These are phyloP conservation scores for Onthophagus taurus DNA, from an alignment of 1,140 invertebrate species.

Conservation along the genomic window DNA sequence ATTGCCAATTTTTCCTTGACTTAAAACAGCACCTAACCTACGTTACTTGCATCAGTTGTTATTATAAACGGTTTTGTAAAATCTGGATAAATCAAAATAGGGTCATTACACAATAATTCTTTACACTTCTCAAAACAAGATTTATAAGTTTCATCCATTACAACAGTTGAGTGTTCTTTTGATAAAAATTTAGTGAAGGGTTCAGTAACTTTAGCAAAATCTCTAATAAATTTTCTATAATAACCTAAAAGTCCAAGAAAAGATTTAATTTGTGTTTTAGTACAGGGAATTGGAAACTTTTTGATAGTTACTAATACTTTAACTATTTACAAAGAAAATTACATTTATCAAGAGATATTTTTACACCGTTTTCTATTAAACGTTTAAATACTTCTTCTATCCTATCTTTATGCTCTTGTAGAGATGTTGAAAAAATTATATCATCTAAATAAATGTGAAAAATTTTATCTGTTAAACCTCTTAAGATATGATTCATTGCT, in stretches of 20 bases:
- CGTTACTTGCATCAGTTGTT: conserved; percentile 29
- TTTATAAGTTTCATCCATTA: background rate
- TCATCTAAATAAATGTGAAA: background rate
- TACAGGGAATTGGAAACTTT: background rate
- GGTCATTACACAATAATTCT: conserved; percentile 15
- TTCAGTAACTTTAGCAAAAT: background rate
- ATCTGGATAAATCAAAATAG: conserved; percentile 17
- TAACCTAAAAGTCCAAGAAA: background rate
- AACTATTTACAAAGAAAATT: background rate
- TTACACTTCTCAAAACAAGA: conserved; percentile 11
- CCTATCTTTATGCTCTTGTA: background rate
- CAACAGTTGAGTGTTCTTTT: background rate
- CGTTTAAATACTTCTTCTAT: background rate
- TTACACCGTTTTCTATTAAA: background rate
- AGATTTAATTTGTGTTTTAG: background rate
- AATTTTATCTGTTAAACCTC: background rate
- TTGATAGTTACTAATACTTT: background rate
- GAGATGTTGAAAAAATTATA: conserved; percentile 3
- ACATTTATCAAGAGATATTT: conserved; percentile 3
- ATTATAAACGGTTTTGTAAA: conserved; percentile 22
- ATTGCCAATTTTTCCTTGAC: too few species aligned
- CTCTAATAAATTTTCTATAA: background rate
- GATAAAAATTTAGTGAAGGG: background rate
- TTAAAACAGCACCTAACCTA: too few species aligned
- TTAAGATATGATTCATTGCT: background rate